A percentile compares a stretch with the other conserved stretches of the same genome.
phyloP scores from a whole-genome alignment of 2,113 vertebrate genomes.

The Archilochus colubris region DNA sequence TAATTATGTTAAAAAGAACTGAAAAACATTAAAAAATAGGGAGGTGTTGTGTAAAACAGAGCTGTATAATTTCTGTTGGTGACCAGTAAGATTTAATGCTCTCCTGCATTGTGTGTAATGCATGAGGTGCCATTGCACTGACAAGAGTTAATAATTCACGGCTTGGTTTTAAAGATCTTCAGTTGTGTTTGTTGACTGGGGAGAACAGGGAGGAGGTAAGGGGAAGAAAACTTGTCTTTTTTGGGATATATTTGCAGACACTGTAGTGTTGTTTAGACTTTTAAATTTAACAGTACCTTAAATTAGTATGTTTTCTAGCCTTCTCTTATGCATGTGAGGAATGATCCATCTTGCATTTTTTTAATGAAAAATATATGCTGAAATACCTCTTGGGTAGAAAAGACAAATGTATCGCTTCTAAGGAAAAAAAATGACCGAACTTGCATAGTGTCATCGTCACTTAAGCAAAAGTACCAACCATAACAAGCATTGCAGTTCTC shows the following conservation, averaged over 20 bases:
- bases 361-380: not conserved
- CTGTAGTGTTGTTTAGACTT: not conserved
- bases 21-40: not conserved
- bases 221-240: not conserved
- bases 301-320: not conserved
- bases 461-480: not conserved
- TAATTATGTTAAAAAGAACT: not conserved
- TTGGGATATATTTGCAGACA: not conserved
- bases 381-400: not conserved
- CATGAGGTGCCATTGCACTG: not conserved
- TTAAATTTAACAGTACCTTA: not conserved
- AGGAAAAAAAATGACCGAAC: not conserved
- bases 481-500: not conserved
- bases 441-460: not conserved
- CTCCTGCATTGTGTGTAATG: accelerated
- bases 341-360: not conserved
- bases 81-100: not conserved
- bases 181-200: not conserved
- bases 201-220: not conserved
- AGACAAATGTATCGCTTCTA: not conserved
- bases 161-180: not conserved
- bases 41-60: not conserved
- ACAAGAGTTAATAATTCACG: not conserved
- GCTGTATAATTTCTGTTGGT: not conserved
- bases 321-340: not conserved